Evolutionary conservation across 2,888 invertebrate genomes (phyloP).

Genomic region (Coelopa pilipes): DNA sequence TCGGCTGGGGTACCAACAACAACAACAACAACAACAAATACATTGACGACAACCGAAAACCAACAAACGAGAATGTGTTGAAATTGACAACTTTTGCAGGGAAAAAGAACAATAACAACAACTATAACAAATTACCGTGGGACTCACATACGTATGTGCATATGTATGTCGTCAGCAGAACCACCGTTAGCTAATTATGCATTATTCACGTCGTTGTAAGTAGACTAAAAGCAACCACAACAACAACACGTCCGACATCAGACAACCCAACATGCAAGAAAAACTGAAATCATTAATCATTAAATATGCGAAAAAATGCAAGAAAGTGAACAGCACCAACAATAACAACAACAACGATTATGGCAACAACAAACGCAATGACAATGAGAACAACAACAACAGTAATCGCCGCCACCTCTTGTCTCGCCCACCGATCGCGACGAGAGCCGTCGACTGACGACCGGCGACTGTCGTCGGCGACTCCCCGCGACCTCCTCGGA

Average conservation of each 20-base stretch:
- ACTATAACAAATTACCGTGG: too few species aligned
- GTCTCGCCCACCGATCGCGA: neutral
- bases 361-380: neutral
- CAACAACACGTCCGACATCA: neutral
- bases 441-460: neutral
- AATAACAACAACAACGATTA: neutral
- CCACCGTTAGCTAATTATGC: slow-evolving; percentile 21
- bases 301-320: neutral
- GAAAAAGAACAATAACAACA: too few species aligned
- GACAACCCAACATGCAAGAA: neutral
- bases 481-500: neutral
- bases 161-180: neutral
- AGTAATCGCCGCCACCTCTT: neutral
- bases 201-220: neutral
- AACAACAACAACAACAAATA: too few species aligned
- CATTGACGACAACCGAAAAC: too few species aligned
- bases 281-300: slow-evolving; percentile 11
- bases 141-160: neutral
- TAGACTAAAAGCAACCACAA: neutral
- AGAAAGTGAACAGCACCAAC: neutral
- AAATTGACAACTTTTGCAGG: too few species aligned
- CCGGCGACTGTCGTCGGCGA: neutral
- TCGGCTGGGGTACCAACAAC: too few species aligned
- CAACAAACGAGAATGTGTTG: too few species aligned
- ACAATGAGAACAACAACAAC: neutral